A percentile compares a stretch with the other conserved stretches of the same genome.
phyloP scores from a whole-genome alignment of 2,113 vertebrate genomes.

The Albula goreensis region DNA sequence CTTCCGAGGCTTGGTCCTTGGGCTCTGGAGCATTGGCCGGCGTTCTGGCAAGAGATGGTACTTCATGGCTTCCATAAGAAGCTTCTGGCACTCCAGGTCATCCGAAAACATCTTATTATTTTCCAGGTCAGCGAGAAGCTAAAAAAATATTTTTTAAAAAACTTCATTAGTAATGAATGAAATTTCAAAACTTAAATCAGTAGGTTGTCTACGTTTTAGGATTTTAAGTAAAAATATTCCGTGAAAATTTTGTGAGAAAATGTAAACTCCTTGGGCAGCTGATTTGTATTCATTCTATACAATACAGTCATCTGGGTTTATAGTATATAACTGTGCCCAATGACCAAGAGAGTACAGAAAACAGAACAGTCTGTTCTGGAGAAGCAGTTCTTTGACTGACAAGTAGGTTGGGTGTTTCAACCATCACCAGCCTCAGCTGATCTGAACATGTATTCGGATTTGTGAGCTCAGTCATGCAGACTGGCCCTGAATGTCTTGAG shows the following conservation, averaged over 20 bases:
- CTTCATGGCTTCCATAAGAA: constrained; percentile 98
- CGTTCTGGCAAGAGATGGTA: constrained; percentile 94
- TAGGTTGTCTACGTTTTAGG: background rate
- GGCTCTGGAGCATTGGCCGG: constrained; percentile 91
- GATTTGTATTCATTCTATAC: background rate
- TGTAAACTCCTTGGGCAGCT: background rate
- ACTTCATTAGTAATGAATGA: background rate
- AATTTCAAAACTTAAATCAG: background rate
- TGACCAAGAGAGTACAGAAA: background rate
- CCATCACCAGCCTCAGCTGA: background rate
- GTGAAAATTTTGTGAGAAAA: background rate
- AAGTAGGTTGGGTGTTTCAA: background rate
- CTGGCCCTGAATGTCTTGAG: background rate
- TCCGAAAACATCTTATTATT: constrained; percentile 92
- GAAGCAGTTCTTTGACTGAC: background rate
- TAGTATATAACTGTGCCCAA: background rate
- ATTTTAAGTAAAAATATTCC: background rate
- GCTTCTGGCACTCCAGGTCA: constrained; percentile 92
- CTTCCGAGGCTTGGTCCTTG: constrained; percentile 94
- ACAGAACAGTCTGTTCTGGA: background rate
- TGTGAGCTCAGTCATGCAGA: background rate
- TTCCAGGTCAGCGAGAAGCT: constrained; percentile 94
- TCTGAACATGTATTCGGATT: background rate
- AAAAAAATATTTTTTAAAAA: constrained; percentile 32
- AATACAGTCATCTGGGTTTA: background rate